Conservation (phyloP, 2,113 vertebrate genomes). For the Cnemophilus loriae region DNA sequence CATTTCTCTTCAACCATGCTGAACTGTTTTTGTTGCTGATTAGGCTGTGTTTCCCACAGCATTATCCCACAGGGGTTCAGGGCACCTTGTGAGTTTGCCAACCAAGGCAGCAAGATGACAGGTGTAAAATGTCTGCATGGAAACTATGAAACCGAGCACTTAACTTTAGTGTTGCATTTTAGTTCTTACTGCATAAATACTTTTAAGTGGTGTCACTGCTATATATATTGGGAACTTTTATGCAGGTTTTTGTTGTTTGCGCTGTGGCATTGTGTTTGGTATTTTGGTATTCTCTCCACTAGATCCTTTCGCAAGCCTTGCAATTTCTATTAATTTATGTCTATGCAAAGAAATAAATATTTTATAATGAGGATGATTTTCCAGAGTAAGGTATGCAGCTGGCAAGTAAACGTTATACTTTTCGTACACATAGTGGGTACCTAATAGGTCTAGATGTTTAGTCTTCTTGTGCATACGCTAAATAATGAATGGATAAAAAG, state of each 20-base stretch:
- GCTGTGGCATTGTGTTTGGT: background rate
- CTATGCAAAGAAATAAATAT: conserved; percentile 40
- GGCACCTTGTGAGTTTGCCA: conserved; percentile 60
- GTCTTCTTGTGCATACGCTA: background rate
- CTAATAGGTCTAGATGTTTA: background rate
- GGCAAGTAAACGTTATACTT: background rate
- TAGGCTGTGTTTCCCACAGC: conserved; percentile 43
- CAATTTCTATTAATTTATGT: conserved; percentile 12
- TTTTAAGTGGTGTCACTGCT: background rate
- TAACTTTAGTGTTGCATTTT: background rate
- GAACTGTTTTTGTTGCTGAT: conserved; percentile 61
- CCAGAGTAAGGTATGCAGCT: conserved; percentile 24
- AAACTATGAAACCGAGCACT: conserved; percentile 36
- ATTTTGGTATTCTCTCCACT: background rate
- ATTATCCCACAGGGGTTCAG: conserved; percentile 7
- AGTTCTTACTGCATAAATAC: background rate
- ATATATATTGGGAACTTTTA: background rate
- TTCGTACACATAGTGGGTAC: background rate
- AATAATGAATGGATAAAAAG: conserved; percentile 49
- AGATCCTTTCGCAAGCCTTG: background rate
- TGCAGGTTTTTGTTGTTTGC: background rate
- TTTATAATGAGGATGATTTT: conserved; percentile 44
- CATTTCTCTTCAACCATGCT: conserved; percentile 45
- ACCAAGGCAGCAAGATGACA: background rate
- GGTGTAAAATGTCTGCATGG: conserved; percentile 39